Conservation (phyloP, 2,888 invertebrate species). For the Neocrepidodera transversa region DNA sequence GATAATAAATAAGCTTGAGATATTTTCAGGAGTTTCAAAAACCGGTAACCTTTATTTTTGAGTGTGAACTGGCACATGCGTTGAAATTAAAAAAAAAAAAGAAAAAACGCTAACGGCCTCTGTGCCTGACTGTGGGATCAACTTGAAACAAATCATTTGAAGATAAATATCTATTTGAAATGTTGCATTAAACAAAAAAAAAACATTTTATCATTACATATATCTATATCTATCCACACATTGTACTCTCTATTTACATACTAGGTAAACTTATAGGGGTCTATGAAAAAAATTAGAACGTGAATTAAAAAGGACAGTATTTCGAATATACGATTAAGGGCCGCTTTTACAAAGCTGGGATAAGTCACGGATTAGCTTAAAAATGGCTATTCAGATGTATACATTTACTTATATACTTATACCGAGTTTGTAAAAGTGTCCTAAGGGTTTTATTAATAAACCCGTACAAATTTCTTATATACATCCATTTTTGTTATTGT, state of each 20-base stretch:
- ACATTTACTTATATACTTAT: too few species aligned
- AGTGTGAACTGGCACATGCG: conserved; percentile 60
- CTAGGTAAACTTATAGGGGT: conserved; percentile 49
- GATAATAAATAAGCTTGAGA: too few species aligned
- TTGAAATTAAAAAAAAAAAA: too few species aligned
- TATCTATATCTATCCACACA: conserved; percentile 57
- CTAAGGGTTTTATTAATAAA: too few species aligned
- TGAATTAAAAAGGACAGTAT: not conserved
- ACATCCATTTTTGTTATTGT: too few species aligned
- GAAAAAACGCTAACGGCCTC: conserved; percentile 57
- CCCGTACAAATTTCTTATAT: too few species aligned
- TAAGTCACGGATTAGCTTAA: too few species aligned
- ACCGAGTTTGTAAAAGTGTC: too few species aligned
- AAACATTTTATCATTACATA: conserved; percentile 53
- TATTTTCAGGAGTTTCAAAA: not conserved
- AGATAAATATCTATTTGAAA: conserved; percentile 57
- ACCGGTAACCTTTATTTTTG: conserved; percentile 44
- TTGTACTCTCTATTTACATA: conserved; percentile 57
- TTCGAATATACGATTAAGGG: not conserved
- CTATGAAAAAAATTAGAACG: not conserved
- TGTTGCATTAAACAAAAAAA: conserved; percentile 51
- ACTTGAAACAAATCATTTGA: conserved; percentile 61
- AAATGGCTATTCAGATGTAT: too few species aligned
- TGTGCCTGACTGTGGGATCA: conserved; percentile 63
- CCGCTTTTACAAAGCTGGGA: too few species aligned